These are phyloP conservation scores for Automeris io DNA, from an alignment of 2,888 invertebrate species.

Conservation along the genomic window DNA sequence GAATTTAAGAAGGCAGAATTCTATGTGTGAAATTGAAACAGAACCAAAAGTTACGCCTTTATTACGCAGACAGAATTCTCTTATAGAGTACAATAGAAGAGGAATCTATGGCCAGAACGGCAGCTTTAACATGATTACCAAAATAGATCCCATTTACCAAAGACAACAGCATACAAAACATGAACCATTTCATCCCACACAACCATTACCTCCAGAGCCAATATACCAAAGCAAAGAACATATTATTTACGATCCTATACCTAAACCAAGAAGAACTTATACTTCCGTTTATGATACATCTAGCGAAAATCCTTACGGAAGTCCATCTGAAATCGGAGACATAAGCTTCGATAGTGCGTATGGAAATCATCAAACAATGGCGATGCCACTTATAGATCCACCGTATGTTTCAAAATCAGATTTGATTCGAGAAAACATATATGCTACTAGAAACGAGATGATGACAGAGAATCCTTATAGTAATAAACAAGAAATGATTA, in stretches of 20 bases:
- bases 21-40: conserved; percentile 73
- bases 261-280: conserved; percentile 70
- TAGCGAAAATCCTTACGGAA: conserved; percentile 60
- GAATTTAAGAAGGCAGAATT: conserved; percentile 62
- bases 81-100: conserved; percentile 70
- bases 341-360: conserved; percentile 66
- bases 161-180: conserved; percentile 69
- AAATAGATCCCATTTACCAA: conserved; percentile 76
- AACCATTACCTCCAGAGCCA: conserved; percentile 73
- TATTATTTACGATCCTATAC: conserved; percentile 68
- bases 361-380: conserved; percentile 54
- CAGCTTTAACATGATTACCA: conserved; percentile 74
- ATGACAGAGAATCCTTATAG: conserved; percentile 39
- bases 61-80: conserved; percentile 72
- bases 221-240: conserved; percentile 73
- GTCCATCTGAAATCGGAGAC: conserved; percentile 58
- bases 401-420: conserved; percentile 30
- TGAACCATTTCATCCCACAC: conserved; percentile 69
- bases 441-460: conserved; percentile 35
- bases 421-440: conserved; percentile 34
- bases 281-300: conserved; percentile 67
- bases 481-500: conserved; percentile 44
- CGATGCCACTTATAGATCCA: conserved; percentile 59
- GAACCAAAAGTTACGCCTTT: conserved; percentile 75
- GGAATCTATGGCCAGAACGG: conserved; percentile 65